A percentile compares a stretch with the other conserved stretches of the same genome.
Conservation (phyloP, 1,140 invertebrate species). For the Drosophila tsacasi region DNA sequence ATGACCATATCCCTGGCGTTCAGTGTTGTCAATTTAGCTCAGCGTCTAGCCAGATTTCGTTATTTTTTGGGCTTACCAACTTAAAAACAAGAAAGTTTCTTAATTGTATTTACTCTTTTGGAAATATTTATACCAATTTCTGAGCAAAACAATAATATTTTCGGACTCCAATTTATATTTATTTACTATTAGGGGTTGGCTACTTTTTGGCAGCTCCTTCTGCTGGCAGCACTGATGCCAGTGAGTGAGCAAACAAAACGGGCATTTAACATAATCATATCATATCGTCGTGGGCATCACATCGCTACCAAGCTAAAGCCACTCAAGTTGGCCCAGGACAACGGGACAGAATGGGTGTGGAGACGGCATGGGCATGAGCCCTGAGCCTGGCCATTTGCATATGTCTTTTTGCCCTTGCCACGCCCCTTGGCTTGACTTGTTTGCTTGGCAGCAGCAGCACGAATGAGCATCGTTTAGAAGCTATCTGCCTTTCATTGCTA, state of each 20-base stretch:
- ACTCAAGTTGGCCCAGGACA: conserved; percentile 72
- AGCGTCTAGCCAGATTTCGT: no score
- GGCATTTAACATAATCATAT: conserved; percentile 83
- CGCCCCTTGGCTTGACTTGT: conserved; percentile 24
- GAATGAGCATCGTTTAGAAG: conserved; percentile 72
- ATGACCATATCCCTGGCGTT: conserved; percentile 63
- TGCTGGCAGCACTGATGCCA: conserved; percentile 28
- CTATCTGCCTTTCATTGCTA: conserved; percentile 72
- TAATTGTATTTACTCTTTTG: no score
- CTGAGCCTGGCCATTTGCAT: conserved; percentile 76
- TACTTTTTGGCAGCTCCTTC: not conserved
- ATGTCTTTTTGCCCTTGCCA: conserved; percentile 50
- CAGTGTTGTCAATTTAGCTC: not conserved
- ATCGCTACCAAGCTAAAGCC: conserved; percentile 69
- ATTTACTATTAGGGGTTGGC: not conserved
- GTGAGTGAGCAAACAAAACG: conserved; percentile 76
- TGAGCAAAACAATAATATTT: not conserved
- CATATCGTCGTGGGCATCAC: conserved; percentile 78
- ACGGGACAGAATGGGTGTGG: conserved; percentile 3
- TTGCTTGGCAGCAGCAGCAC: conserved; percentile 54
- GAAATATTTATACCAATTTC: not conserved
- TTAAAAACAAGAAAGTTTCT: not conserved
- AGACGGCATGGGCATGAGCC: conserved; percentile 28
- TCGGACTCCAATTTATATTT: no score
- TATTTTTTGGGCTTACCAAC: no score